Percentiles rank a stretch among this genome's conserved stretches.
These are phyloP conservation scores for Allolobophora icterica DNA, from an alignment of 2,888 invertebrate species.

Conservation along the genomic window DNA sequence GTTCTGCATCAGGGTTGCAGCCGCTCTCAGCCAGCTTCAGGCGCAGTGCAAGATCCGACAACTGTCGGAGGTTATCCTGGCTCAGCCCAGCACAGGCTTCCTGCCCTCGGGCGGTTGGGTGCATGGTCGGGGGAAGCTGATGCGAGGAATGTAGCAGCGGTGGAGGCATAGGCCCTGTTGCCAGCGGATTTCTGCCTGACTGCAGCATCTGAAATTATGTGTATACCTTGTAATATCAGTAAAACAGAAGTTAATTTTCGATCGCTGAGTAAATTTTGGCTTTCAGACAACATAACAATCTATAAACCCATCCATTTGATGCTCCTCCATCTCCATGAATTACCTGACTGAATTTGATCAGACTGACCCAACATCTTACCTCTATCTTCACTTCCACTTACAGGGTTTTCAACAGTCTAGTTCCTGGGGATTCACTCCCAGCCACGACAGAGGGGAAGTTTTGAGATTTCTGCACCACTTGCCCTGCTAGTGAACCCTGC, in stretches of 20 bases:
- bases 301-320: neutral
- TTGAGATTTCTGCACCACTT: neutral
- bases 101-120: neutral
- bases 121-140: neutral
- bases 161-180: neutral
- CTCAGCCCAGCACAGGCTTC: neutral
- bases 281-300: neutral
- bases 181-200: conserved; percentile 17
- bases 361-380: no score
- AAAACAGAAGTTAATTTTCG: neutral
- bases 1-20: neutral
- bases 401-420: no score
- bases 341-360: no score
- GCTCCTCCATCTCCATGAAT: no score
- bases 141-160: neutral
- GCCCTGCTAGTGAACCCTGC: neutral
- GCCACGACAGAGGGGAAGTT: no score
- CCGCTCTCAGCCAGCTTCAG: neutral
- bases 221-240: neutral
- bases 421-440: no score
- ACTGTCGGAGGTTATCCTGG: neutral
- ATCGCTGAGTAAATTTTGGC: neutral
- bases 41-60: neutral
- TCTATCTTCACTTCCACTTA: no score
- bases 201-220: neutral